Evolutionary conservation across 2,113 vertebrate genomes (phyloP).

Genomic region (Poeciliopsis retropinna): DNA sequence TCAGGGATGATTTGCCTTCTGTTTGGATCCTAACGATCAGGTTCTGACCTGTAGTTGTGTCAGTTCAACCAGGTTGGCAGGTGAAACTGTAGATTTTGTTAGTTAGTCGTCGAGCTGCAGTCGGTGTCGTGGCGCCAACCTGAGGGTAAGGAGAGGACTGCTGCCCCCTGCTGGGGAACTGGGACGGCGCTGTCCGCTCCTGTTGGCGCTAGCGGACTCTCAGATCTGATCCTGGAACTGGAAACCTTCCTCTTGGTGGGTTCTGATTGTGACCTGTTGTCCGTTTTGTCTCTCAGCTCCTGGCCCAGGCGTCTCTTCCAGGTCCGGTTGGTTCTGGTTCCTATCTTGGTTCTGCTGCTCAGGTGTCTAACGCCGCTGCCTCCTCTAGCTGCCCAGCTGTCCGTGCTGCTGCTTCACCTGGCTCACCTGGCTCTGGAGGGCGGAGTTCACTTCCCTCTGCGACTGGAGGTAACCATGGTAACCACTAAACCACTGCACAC

Average conservation of each 20-base stretch:
- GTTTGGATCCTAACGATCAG: no score
- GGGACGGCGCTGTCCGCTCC: no score
- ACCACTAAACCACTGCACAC: background rate
- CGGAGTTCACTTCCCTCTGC: slow-evolving; percentile 63
- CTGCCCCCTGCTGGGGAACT: no score
- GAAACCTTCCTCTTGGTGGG: background rate
- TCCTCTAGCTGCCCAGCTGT: slow-evolving; percentile 62
- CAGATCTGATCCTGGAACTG: background rate
- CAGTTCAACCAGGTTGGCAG: no score
- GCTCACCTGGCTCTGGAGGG: slow-evolving; percentile 77
- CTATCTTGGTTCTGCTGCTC: background rate
- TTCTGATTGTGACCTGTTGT: background rate
- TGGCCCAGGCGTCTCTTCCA: slow-evolving; percentile 46
- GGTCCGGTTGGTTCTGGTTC: slow-evolving; percentile 24
- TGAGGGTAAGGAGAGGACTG: no score
- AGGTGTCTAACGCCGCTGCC: background rate
- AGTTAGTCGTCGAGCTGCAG: no score
- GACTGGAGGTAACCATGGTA: slow-evolving; percentile 82
- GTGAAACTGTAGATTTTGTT: no score
- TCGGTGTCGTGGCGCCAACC: no score
- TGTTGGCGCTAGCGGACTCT: background rate
- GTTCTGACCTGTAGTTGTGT: no score
- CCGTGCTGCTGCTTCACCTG: slow-evolving; percentile 83
- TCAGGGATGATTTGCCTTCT: no score
- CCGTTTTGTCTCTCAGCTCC: slow-evolving; percentile 34